Conservation (phyloP, 2,888 invertebrate genomes). For the Piscicola geometra region DNA sequence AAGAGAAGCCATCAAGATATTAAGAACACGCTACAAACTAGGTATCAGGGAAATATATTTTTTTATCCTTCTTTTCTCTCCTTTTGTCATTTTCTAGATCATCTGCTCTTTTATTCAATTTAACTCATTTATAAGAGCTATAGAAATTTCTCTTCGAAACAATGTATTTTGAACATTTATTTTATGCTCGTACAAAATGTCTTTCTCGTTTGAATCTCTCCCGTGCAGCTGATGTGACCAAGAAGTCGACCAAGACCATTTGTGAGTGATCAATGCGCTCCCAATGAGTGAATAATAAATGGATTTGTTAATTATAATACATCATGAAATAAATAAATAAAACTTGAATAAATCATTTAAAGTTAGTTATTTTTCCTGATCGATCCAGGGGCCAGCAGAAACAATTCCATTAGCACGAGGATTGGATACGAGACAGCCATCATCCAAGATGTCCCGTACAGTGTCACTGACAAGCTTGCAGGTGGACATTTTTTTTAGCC, state of each 20-base stretch:
- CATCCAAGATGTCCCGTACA: background rate
- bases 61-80: too few species aligned
- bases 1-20: slow-evolving; percentile 3
- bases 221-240: slow-evolving; percentile 18
- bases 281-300: too few species aligned
- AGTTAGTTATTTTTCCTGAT: background rate
- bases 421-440: background rate
- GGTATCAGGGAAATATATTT: too few species aligned
- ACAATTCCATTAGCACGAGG: background rate
- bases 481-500: background rate
- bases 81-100: too few species aligned
- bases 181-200: too few species aligned
- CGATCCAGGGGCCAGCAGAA: background rate
- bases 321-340: too few species aligned
- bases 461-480: background rate
- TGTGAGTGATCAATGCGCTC: slow-evolving; percentile 12
- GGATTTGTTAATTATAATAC: too few species aligned
- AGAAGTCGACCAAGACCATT: slow-evolving; percentile 20
- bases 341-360: background rate
- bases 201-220: too few species aligned
- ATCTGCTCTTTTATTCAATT: too few species aligned
- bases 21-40: slow-evolving; percentile 26
- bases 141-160: too few species aligned
- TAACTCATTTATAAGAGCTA: too few species aligned
- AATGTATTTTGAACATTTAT: too few species aligned